These are phyloP conservation scores for Myotis pilosus DNA, from an alignment of 2,797 vertebrate genomes.

Conservation along the genomic window DNA sequence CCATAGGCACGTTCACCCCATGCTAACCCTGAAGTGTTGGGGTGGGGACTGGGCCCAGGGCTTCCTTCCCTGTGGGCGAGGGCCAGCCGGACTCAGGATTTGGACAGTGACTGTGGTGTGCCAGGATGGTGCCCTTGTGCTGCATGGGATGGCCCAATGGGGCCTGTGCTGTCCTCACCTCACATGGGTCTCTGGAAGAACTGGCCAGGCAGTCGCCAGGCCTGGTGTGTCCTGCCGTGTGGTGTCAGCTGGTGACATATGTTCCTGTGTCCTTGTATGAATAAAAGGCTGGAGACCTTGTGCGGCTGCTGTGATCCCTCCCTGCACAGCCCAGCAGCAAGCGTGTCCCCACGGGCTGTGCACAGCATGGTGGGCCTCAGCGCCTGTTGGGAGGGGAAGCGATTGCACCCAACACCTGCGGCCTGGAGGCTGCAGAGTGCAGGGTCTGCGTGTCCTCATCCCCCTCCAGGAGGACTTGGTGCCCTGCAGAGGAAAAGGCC, in stretches of 20 bases:
- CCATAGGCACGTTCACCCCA: background rate
- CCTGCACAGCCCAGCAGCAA: rapidly evolving
- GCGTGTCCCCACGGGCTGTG: rapidly evolving
- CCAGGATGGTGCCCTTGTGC: background rate
- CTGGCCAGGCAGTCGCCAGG: conserved; percentile 65
- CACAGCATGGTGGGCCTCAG: rapidly evolving
- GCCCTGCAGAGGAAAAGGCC: too few species aligned
- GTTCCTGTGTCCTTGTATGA: conserved; percentile 84
- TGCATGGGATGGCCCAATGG: rapidly evolving
- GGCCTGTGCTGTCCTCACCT: background rate
- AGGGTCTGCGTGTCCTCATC: rapidly evolving
- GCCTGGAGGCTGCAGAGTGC: background rate
- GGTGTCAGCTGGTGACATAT: conserved; percentile 74
- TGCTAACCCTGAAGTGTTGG: background rate
- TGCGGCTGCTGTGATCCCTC: background rate
- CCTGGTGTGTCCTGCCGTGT: conserved; percentile 76
- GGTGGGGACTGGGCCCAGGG: background rate
- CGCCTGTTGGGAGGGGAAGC: rapidly evolving
- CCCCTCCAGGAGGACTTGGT: rapidly evolving
- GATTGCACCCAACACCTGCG: rapidly evolving
- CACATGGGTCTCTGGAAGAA: conserved; percentile 40
- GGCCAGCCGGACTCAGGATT: background rate
- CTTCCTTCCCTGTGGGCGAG: background rate
- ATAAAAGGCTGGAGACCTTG: conserved; percentile 85
- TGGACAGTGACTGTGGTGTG: rapidly evolving